Evolutionary conservation across 1,140 invertebrate species (phyloP).

Genomic region (Parasteatoda tepidariorum): DNA sequence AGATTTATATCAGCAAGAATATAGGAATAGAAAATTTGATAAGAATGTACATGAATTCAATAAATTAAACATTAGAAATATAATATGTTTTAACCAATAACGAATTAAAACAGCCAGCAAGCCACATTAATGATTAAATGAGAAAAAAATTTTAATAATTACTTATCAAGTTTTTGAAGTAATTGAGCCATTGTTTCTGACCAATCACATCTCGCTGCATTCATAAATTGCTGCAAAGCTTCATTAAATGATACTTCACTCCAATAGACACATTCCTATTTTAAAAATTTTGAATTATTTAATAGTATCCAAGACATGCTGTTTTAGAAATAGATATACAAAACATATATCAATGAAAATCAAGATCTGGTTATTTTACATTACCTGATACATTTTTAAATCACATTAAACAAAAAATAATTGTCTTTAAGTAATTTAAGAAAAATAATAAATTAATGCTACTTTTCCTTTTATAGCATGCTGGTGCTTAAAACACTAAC

Average conservation of each 20-base stretch:
- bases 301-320: not conserved
- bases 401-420: no score
- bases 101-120: no score
- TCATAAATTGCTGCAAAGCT: constrained; percentile 66
- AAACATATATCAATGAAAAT: not conserved
- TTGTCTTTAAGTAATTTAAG: no score
- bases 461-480: no score
- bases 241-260: constrained; percentile 76
- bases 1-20: no score
- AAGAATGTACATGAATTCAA: no score
- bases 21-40: no score
- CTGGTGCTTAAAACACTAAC: no score
- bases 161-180: constrained; percentile 76
- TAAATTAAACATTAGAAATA: no score
- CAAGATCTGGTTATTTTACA: no score
- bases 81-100: no score
- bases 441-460: no score
- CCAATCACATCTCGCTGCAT: constrained; percentile 66
- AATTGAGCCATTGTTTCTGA: constrained; percentile 75
- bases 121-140: not conserved
- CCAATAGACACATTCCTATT: constrained; percentile 79
- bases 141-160: constrained; percentile 13
- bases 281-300: constrained; percentile 10
- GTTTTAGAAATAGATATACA: not conserved
- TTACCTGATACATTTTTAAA: not conserved